Percentiles rank a stretch among this genome's conserved stretches.
Conservation (phyloP, 2,888 invertebrate genomes). For the Idaea biselata region DNA sequence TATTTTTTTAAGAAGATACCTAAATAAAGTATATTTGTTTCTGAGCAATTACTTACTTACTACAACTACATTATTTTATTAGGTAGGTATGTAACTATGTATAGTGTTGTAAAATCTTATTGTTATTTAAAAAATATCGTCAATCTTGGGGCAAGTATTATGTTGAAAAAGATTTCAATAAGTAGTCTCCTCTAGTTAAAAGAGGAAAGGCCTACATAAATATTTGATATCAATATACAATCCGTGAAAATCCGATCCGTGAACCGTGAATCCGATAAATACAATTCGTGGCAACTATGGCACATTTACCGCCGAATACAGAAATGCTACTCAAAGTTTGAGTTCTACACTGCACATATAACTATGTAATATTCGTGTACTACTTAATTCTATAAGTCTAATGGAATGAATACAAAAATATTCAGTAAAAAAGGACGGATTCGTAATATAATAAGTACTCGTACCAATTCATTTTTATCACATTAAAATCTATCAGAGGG, state of each 20-base stretch:
- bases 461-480: constrained; percentile 12
- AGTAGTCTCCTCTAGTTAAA: background rate
- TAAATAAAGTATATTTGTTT: too few species aligned
- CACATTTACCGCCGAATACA: too few species aligned
- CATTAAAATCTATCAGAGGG: constrained; percentile 5
- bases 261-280: too few species aligned
- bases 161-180: too few species aligned
- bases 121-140: background rate
- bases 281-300: background rate
- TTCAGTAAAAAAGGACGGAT: background rate
- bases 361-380: background rate
- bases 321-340: too few species aligned
- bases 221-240: background rate
- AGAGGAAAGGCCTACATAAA: background rate
- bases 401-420: constrained; percentile 1
- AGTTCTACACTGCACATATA: background rate
- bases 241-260: too few species aligned
- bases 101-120: background rate
- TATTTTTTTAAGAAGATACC: background rate
- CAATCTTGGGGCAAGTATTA: background rate
- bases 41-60: too few species aligned
- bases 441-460: constrained; percentile 9
- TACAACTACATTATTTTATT: background rate
- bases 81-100: background rate
- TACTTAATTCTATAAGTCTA: background rate